phyloP scores from a whole-genome alignment of 2,888 invertebrate genomes.

The Caenorhabditis sp. region DNA sequence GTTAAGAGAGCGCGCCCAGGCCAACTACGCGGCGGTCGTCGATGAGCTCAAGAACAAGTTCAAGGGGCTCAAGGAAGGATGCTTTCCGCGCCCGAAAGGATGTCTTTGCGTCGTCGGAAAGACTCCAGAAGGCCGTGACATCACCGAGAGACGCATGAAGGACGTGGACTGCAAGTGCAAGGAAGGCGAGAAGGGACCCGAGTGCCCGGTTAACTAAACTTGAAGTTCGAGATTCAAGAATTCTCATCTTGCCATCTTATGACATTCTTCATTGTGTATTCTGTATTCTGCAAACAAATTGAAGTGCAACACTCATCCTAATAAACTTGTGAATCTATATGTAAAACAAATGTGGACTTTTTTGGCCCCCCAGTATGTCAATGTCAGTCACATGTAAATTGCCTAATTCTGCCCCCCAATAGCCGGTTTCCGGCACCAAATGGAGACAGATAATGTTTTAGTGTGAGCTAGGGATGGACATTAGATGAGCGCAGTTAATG shows the following conservation, averaged over 20 bases:
- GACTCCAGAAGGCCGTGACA: slow-evolving; percentile 74
- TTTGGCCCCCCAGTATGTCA: no score
- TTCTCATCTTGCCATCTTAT: no score
- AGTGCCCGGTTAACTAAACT: slow-evolving; percentile 65
- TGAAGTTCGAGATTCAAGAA: no score
- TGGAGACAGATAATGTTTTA: no score
- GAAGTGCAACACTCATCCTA: no score
- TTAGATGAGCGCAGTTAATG: not conserved
- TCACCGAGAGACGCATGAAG: slow-evolving; percentile 77
- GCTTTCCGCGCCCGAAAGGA: slow-evolving; percentile 76
- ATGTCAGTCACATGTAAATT: no score
- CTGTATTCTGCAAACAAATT: no score
- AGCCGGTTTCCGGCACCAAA: slow-evolving; percentile 18
- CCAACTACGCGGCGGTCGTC: slow-evolving; percentile 77
- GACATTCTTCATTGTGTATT: not conserved
- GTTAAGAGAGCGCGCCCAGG: slow-evolving; percentile 75
- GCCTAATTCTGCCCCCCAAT: no score
- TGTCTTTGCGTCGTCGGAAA: slow-evolving; percentile 78
- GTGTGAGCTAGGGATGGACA: not conserved
- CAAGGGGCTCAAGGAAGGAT: slow-evolving; percentile 76
- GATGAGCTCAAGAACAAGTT: slow-evolving; percentile 78
- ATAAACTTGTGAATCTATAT: no score
- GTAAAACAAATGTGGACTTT: no score
- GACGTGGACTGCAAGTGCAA: slow-evolving; percentile 75
- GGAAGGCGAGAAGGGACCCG: slow-evolving; percentile 63